phyloP scores from a whole-genome alignment of 2,797 vertebrate genomes.

The Centropyge bicolor region DNA sequence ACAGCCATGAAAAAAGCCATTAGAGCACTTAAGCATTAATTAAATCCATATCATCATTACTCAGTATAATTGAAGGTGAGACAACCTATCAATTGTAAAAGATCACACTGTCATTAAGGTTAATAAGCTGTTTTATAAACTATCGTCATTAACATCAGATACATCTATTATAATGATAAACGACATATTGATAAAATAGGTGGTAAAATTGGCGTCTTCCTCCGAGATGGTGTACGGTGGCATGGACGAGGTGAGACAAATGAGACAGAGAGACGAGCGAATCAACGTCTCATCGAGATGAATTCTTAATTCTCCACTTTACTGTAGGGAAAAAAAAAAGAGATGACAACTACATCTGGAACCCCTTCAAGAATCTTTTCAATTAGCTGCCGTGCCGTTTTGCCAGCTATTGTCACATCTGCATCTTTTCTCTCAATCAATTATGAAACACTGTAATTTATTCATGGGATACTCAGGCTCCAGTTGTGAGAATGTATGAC shows the following conservation, averaged over 20 bases:
- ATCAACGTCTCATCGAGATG: background rate
- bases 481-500: slow-evolving; percentile 47
- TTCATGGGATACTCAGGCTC: slow-evolving; percentile 62
- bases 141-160: slow-evolving; percentile 76
- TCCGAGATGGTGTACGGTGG: slow-evolving; percentile 16
- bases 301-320: slow-evolving; percentile 6
- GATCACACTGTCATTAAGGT: slow-evolving; percentile 83
- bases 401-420: slow-evolving; percentile 72
- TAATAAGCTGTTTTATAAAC: slow-evolving; percentile 84
- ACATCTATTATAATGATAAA: slow-evolving; percentile 80
- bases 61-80: slow-evolving; percentile 79
- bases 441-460: slow-evolving; percentile 76
- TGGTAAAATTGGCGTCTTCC: slow-evolving; percentile 27
- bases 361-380: slow-evolving; percentile 56
- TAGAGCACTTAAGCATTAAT: slow-evolving; percentile 69
- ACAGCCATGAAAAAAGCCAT: slow-evolving; percentile 43
- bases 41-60: slow-evolving; percentile 71
- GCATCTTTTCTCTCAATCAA: slow-evolving; percentile 72
- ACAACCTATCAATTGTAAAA: slow-evolving; percentile 81
- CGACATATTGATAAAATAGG: slow-evolving; percentile 77
- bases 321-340: background rate
- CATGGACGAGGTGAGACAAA: slow-evolving; percentile 19
- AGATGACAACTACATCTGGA: slow-evolving; percentile 61
- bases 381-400: slow-evolving; percentile 45
- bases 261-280: background rate